Base-by-base conservation (phyloP, 2,888 invertebrate genomes). In the Holacanthella duospinosa region DNA sequence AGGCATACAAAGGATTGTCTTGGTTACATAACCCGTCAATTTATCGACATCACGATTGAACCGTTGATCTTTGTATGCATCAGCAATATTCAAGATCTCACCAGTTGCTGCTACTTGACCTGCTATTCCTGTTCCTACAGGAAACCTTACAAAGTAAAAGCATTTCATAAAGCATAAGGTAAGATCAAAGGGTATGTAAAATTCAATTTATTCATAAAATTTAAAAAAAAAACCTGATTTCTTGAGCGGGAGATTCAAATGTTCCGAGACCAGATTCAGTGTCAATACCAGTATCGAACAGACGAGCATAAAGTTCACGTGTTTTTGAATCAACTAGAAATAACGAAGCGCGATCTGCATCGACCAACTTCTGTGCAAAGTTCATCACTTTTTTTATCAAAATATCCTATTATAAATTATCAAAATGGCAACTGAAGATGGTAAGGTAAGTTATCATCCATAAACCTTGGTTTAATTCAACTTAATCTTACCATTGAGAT, bases 1-100 rank as follows among this genome's bases (percentile, higher is more conserved):
- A 0, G 91, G 91, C 89, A 91, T 90, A 76, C 90, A 90, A 0
- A 91, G 81, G 54, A 91, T 89, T 29, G 85, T 85, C 68, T 54
- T 75, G 77, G 74, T 82, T 82, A 25, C 81, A 81, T 24, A 60
- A 27, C 64, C 43, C 1, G 85, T 85, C 1, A 82, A 77, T 74
- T 84, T 84, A 74, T 86, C 86, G 0, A 86, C 83, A 27, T 82
- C 81, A 59, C 85, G 82, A 76, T 89, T 88, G 76, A 89, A 89
- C 66, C 89, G 79, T 0, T 82, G 77, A 77, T 90, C 90, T 0
- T 84, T 80, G 75, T 91, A 90, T 0, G 89, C 90, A 76, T 91
- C 86, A n/a, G 81, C 79, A 63, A 90, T 90, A 76, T 90, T 90
- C 73, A 90, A 81, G 1, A 87, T 82, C 74, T 88, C 84, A 0